Conservation (phyloP, 2,113 vertebrate genomes). For the Etheostoma spectabile region DNA sequence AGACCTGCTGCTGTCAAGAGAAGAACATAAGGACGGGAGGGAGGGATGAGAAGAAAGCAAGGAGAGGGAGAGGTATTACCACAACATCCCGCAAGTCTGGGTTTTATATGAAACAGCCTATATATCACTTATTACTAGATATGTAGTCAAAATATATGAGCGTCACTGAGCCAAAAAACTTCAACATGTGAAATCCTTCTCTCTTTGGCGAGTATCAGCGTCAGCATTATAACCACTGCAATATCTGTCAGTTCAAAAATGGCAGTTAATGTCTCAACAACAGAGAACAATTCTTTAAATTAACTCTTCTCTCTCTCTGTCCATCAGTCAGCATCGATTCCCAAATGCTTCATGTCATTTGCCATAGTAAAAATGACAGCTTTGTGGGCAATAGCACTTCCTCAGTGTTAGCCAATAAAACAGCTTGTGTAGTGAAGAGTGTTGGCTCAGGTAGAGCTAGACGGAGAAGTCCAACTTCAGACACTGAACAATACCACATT, state of each 20-base stretch:
- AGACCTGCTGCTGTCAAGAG: constrained; percentile 58
- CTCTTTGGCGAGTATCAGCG: not conserved
- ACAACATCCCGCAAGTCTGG: constrained; percentile 34
- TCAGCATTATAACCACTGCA: not conserved
- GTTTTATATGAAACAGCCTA: constrained; percentile 58
- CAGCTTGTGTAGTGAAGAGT: constrained; percentile 29
- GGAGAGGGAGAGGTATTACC: constrained; percentile 38
- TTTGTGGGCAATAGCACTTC: constrained; percentile 36
- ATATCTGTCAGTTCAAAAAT: constrained; percentile 4
- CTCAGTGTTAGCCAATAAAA: constrained; percentile 31
- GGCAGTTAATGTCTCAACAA: not conserved
- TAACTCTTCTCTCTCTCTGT: constrained; percentile 6
- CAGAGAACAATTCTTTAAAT: constrained; percentile 16
- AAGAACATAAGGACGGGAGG: constrained; percentile 48
- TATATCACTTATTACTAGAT: constrained; percentile 54
- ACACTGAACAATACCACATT: constrained; percentile 58
- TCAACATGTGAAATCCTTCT: constrained; percentile 4
- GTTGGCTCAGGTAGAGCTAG: constrained; percentile 27
- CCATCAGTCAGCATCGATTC: constrained; percentile 29
- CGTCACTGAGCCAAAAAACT: constrained; percentile 4
- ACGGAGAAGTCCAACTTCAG: constrained; percentile 31
- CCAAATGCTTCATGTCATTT: constrained; percentile 27
- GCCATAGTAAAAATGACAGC: constrained; percentile 45
- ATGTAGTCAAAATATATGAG: constrained; percentile 48
- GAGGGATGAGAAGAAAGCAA: constrained; percentile 42